Conservation (phyloP, 2,113 vertebrate species). For the Osmerus mordax region DNA sequence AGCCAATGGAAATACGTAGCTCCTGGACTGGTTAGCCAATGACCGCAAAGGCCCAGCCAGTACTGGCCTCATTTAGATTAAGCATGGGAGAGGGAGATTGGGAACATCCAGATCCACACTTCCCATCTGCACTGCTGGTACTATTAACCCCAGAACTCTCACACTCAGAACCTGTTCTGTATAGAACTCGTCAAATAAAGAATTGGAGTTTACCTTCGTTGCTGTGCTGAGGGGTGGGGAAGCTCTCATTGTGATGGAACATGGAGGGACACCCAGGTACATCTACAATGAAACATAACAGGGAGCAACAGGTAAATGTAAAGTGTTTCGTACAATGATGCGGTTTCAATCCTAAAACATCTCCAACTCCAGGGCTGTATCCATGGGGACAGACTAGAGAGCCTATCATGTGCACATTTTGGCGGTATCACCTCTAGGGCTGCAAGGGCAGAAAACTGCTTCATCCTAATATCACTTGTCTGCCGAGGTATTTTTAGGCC, state of each 20-base stretch:
- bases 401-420: slow-evolving; percentile 20
- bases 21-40: slow-evolving; percentile 62
- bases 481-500: slow-evolving; percentile 51
- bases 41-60: slow-evolving; percentile 54
- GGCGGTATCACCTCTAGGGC: slow-evolving; percentile 25
- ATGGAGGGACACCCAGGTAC: slow-evolving; percentile 84
- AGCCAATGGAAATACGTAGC: slow-evolving; percentile 65
- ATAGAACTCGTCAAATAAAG: background rate
- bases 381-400: background rate
- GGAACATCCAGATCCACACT: background rate
- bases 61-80: slow-evolving; percentile 31
- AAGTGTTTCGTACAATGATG: background rate
- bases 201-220: slow-evolving; percentile 68
- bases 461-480: slow-evolving; percentile 45
- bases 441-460: slow-evolving; percentile 53
- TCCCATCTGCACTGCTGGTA: background rate
- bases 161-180: background rate
- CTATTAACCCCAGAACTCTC: no score
- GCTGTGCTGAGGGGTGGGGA: slow-evolving; percentile 68
- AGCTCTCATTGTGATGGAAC: slow-evolving; percentile 81
- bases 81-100: slow-evolving; percentile 14
- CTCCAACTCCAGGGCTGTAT: background rate
- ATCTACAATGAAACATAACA: slow-evolving; percentile 68
- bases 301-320: background rate
- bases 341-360: no score